phyloP scores from a whole-genome alignment of 2,113 vertebrate species.

The Gymnorhina tibicen region DNA sequence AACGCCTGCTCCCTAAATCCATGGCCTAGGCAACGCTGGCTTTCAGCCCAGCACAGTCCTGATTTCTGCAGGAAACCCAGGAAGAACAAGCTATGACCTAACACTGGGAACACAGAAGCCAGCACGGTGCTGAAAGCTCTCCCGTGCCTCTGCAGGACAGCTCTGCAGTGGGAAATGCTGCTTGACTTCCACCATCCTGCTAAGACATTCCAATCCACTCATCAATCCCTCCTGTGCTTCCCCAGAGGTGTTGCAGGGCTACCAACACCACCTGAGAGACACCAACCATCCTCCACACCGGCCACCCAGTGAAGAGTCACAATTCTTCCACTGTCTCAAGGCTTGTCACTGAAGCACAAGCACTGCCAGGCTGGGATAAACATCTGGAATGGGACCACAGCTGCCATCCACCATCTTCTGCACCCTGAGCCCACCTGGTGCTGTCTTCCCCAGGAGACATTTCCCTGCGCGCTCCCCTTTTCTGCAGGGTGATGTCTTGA shows the following conservation, averaged over 20 bases:
- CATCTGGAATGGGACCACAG: not conserved
- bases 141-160: fast-evolving
- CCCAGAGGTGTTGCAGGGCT: not conserved
- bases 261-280: not conserved
- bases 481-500: not conserved
- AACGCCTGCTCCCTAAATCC: not conserved
- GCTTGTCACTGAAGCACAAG: not conserved
- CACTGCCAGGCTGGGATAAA: not conserved
- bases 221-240: not conserved
- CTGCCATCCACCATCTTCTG: not conserved
- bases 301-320: not conserved
- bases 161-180: not conserved
- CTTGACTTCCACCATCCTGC: not conserved
- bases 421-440: not conserved
- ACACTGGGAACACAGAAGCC: not conserved
- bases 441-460: not conserved
- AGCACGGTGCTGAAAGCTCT: fast-evolving
- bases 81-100: not conserved
- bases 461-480: not conserved
- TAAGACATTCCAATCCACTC: not conserved
- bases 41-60: not conserved
- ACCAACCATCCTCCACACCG: fast-evolving
- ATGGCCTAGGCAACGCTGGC: not conserved
- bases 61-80: not conserved
- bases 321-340: not conserved